Conservation (phyloP, 2,888 invertebrate genomes). For the Tenodera sinensis region DNA sequence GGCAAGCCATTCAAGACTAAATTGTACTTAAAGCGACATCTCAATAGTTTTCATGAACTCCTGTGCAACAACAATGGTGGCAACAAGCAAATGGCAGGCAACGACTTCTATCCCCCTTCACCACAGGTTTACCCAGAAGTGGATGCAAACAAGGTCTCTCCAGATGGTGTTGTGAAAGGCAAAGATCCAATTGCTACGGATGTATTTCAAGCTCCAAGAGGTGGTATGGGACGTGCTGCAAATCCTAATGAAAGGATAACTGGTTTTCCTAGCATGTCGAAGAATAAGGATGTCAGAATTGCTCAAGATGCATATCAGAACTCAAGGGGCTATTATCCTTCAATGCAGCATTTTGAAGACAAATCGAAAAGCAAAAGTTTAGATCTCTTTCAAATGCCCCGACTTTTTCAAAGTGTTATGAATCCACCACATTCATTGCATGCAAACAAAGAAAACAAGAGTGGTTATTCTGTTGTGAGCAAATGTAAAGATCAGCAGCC, state of each 20-base stretch:
- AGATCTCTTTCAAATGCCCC: constrained; percentile 5
- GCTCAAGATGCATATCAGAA: background rate
- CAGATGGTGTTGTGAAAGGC: background rate
- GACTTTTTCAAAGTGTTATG: background rate
- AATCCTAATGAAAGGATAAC: background rate
- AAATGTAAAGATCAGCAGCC: background rate
- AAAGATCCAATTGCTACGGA: background rate
- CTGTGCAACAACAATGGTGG: constrained; percentile 11
- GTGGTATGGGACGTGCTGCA: background rate
- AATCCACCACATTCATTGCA: background rate
- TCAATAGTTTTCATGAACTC: constrained; percentile 53
- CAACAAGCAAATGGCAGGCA: background rate
- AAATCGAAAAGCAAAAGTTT: background rate
- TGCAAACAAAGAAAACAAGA: background rate
- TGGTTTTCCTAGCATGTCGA: background rate
- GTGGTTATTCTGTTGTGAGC: background rate
- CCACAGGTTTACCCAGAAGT: constrained; percentile 22
- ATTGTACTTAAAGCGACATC: constrained; percentile 58
- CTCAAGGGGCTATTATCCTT: background rate
- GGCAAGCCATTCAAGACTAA: constrained; percentile 61
- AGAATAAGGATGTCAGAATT: background rate
- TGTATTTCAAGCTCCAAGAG: background rate
- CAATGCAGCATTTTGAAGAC: background rate
- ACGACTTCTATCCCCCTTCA: constrained; percentile 18
- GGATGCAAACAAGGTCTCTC: background rate